Evolutionary conservation across 2,113 vertebrate genomes (phyloP).

Genomic region (Oostethus manadensis): DNA sequence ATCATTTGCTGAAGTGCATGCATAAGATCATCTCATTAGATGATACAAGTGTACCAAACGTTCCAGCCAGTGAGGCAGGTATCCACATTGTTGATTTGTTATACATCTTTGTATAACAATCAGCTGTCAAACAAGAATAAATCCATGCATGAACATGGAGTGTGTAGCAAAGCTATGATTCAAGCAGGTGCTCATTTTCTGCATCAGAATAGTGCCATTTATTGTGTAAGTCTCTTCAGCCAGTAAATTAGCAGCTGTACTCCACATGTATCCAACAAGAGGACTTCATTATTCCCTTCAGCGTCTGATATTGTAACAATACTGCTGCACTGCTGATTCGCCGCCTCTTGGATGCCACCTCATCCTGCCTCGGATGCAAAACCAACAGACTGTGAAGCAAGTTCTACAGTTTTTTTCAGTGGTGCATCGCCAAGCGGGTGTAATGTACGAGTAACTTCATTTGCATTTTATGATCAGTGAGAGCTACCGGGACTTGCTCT

Average conservation of each 20-base stretch:
- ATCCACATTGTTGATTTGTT: no score
- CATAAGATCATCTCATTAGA: no score
- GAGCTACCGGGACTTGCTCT: slow-evolving; percentile 24
- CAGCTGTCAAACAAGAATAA: no score
- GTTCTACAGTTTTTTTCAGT: slow-evolving; percentile 4
- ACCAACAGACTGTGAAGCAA: slow-evolving; percentile 25
- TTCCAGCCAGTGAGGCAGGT: no score
- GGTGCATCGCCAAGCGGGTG: background rate
- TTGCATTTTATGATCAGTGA: slow-evolving; percentile 2
- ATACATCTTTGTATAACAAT: no score
- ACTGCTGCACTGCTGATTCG: slow-evolving; percentile 22
- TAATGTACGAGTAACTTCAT: background rate
- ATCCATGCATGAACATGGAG: no score
- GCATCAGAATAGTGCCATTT: no score
- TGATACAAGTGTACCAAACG: no score
- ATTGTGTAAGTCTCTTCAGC: no score
- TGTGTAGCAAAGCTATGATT: no score
- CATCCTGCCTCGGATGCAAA: slow-evolving; percentile 26
- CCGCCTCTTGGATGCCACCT: slow-evolving; percentile 18
- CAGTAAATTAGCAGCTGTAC: background rate
- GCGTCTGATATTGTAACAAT: slow-evolving; percentile 28
- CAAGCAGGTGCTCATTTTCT: no score
- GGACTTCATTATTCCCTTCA: background rate
- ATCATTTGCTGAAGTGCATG: no score
- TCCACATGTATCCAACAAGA: background rate